Conservation (phyloP, 1,140 invertebrate genomes). For the Delia radicum region DNA sequence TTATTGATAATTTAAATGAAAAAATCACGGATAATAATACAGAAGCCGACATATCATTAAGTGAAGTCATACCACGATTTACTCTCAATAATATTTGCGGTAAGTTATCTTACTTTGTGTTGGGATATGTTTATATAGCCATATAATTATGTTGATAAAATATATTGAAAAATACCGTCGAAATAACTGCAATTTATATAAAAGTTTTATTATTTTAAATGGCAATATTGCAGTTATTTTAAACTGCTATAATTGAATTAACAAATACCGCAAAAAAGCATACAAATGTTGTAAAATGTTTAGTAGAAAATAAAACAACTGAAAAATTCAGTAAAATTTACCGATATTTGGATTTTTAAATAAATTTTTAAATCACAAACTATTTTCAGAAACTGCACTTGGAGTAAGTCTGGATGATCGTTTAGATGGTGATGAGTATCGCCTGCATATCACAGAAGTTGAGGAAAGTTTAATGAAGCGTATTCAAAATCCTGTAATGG, state of each 20-base stretch:
- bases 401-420: constrained; percentile 58
- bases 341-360: too few species aligned
- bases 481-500: constrained; percentile 3
- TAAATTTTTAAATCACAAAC: background rate
- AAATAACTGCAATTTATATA: too few species aligned
- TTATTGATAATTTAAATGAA: constrained; percentile 42
- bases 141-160: too few species aligned
- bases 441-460: constrained; percentile 21
- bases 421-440: constrained; percentile 25
- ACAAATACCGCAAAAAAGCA: too few species aligned
- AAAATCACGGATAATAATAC: constrained; percentile 34
- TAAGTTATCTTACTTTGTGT: constrained; percentile 39
- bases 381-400: constrained; percentile 71
- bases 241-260: background rate
- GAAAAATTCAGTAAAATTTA: too few species aligned
- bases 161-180: too few species aligned
- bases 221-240: too few species aligned
- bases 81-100: constrained; percentile 79
- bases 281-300: too few species aligned
- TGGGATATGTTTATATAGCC: too few species aligned
- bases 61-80: constrained; percentile 67
- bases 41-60: background rate
- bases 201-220: too few species aligned
- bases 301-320: too few species aligned
- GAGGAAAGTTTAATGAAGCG: constrained; percentile 24